Evolutionary conservation across 1,140 invertebrate species (phyloP).

Genomic region (Musca vetustissima): DNA sequence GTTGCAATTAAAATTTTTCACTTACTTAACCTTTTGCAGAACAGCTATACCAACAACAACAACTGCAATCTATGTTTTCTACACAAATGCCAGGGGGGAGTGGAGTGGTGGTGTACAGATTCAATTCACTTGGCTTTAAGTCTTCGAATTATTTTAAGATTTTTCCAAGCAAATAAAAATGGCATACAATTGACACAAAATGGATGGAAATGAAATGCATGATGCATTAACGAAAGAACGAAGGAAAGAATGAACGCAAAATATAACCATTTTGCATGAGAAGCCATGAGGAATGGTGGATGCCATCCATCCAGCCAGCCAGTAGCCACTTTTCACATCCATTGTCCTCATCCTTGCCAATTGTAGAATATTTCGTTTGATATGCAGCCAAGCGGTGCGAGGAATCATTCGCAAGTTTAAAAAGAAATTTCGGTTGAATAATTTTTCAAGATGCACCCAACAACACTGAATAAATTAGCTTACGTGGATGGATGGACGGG

Average conservation of each 20-base stretch:
- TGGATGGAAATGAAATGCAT: neutral
- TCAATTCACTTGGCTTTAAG: neutral
- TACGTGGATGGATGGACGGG: too few relatives aligned
- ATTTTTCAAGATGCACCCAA: too few relatives aligned
- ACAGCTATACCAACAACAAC: neutral
- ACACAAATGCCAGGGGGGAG: neutral
- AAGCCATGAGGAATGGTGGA: neutral
- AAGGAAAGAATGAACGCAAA: neutral
- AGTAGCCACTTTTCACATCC: too few relatives aligned
- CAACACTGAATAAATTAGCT: too few relatives aligned
- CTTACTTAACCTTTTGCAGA: constrained; percentile 19
- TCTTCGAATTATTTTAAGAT: constrained; percentile 7
- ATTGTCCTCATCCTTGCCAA: too few relatives aligned
- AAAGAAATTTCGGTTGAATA: too few relatives aligned
- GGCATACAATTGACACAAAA: constrained; percentile 5
- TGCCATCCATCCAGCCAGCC: too few relatives aligned
- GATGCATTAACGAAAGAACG: neutral
- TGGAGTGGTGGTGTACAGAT: neutral
- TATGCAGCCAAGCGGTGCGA: too few relatives aligned
- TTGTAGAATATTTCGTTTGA: too few relatives aligned
- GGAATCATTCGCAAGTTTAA: too few relatives aligned
- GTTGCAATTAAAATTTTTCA: constrained; percentile 20
- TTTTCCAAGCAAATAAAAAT: constrained; percentile 9
- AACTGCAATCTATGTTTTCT: too few relatives aligned
- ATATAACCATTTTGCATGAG: constrained; percentile 4